phyloP scores from a whole-genome alignment of 2,888 invertebrate genomes.

The Papilio elwesi region DNA sequence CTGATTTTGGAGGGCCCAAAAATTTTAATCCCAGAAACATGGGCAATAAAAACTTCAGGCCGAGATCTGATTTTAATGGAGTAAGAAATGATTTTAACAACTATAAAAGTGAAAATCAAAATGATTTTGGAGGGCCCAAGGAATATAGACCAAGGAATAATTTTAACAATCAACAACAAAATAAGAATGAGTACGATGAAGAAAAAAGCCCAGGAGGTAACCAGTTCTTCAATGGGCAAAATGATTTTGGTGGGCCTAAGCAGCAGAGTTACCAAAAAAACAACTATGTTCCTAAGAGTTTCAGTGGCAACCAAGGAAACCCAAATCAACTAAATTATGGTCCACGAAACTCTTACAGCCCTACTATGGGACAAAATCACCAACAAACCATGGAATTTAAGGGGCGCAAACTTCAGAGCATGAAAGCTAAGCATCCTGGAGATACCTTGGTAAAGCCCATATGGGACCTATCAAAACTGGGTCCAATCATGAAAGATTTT shows the following conservation, averaged over 20 bases:
- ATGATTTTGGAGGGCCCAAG: constrained; percentile 80
- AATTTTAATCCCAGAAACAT: constrained; percentile 77
- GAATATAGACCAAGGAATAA: constrained; percentile 75
- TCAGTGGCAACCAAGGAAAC: constrained; percentile 63
- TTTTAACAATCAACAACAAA: constrained; percentile 69
- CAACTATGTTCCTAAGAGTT: constrained; percentile 72
- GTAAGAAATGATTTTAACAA: constrained; percentile 74
- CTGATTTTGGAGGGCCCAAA: constrained; percentile 81
- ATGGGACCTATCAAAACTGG: constrained; percentile 91
- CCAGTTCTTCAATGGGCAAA: constrained; percentile 75
- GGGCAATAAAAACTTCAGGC: constrained; percentile 77
- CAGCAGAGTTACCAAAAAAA: constrained; percentile 71
- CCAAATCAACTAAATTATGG: constrained; percentile 65
- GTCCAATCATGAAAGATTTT: constrained; percentile 95
- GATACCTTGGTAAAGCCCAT: constrained; percentile 90
- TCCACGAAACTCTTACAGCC: constrained; percentile 70
- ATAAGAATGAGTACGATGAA: constrained; percentile 71
- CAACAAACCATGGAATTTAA: constrained; percentile 66
- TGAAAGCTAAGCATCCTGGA: constrained; percentile 89
- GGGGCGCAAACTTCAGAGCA: constrained; percentile 84
- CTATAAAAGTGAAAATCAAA: constrained; percentile 67
- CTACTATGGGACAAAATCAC: constrained; percentile 58
- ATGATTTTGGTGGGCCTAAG: constrained; percentile 80
- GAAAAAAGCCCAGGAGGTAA: constrained; percentile 68
- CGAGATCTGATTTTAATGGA: constrained; percentile 79